Evolutionary conservation across 2,888 invertebrate genomes (phyloP), one percentile per base, ranked within the genome.

Genomic region (Yponomeuta cagnagella): DNA sequence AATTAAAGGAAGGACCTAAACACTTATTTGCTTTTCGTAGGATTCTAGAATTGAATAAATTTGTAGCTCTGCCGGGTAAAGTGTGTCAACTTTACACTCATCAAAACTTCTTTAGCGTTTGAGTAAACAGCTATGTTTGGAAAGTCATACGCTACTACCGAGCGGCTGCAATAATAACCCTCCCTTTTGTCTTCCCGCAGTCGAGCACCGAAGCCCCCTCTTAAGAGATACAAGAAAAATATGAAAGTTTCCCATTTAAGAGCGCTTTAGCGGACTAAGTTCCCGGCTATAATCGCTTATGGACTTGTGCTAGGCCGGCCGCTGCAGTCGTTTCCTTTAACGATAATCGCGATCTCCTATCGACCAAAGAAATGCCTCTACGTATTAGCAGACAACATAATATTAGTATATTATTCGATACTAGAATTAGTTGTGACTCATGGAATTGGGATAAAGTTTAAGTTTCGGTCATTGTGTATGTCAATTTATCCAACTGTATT

Each of bases 241-340:
- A 71, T 71, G 70, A 71, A 71, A 73, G 70, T 73, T 73, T 71
- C 70, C 69, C 74, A 76, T 76, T 79, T 76, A 78, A 79, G 72
- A 74, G 75, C 71, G 75, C 77, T 75, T 77, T 77, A 77, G 76
- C 76, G 74, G 76, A 77, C 77, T 78, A 78, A 76, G 74, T 77
- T 74, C 69, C 72, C 71, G 73, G 75, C 77, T 77, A 78, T 82
- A 80, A 81, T 78, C 80, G 75, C 74, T 75, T 78, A 79, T 77
- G 78, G 77, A 74, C 77, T 76, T 73, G 76, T 79, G 78, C 79
- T 79, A 73, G 73, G 77, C 77, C 70, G 74, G 76, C 77, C 79
- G 76, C 77, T 74, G 73, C 72, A 76, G 78, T 78, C 80, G 78
- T 82, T 82, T 76, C 77, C 76, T 80, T 81, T 80, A 80, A 82